phyloP scores from a whole-genome alignment of 2,113 vertebrate species.

The Amphiprion percula region DNA sequence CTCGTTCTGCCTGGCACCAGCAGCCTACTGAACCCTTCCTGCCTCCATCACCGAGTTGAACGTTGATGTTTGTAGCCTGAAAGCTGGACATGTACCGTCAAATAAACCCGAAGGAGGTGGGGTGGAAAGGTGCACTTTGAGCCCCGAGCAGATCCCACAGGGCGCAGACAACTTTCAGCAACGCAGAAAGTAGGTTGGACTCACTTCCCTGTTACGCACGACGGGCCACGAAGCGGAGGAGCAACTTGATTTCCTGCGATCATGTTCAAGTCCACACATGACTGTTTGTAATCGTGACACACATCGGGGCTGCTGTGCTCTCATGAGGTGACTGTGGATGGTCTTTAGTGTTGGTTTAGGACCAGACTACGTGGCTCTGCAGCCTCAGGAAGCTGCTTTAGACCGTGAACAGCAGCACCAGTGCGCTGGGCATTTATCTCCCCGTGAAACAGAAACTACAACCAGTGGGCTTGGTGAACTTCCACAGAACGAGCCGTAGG shows the following conservation, averaged over 20 bases:
- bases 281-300: background rate
- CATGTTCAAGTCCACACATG: slow-evolving; percentile 34
- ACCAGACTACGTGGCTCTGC: no score
- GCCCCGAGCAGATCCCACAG: background rate
- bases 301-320: background rate
- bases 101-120: background rate
- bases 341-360: no score
- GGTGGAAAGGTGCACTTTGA: background rate
- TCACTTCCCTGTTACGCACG: slow-evolving; percentile 70
- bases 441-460: slow-evolving; percentile 16
- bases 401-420: no score
- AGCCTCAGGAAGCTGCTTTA: no score
- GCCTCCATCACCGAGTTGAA: slow-evolving; percentile 14
- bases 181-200: slow-evolving; percentile 23
- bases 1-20: slow-evolving; percentile 15
- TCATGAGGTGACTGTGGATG: no score
- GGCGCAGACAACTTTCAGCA: background rate
- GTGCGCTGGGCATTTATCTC: background rate
- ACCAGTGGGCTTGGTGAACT: slow-evolving; percentile 4
- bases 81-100: accelerated
- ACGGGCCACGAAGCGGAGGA: background rate
- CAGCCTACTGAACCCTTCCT: slow-evolving; percentile 19
- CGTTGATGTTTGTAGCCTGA: accelerated
- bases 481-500: slow-evolving; percentile 61
- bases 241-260: slow-evolving; percentile 69